phyloP scores from a whole-genome alignment of 2,797 vertebrate genomes.

The Mus spretus region DNA sequence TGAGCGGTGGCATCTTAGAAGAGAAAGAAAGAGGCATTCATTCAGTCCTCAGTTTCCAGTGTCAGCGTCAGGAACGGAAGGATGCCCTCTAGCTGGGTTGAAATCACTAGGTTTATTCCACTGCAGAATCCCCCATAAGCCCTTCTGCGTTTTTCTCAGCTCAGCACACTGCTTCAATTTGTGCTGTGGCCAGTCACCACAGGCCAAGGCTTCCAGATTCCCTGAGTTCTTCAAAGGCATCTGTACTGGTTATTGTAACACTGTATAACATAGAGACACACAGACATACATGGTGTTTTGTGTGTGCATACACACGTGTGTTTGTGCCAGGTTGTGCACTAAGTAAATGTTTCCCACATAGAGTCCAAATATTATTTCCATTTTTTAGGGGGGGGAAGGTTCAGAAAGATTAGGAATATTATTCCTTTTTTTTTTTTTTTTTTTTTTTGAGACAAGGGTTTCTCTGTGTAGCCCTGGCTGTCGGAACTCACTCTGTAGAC shows the following conservation, averaged over 20 bases:
- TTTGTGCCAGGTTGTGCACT: neutral
- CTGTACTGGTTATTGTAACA: constrained; percentile 12
- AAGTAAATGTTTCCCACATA: neutral
- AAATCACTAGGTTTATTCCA: constrained; percentile 42
- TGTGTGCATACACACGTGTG: neutral
- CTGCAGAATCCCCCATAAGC: constrained; percentile 18
- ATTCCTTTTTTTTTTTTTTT: neutral
- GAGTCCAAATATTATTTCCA: neutral
- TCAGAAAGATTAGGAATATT: constrained; percentile 55
- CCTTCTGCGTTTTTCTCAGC: neutral
- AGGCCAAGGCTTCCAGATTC: constrained; percentile 24
- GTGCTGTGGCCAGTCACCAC: constrained; percentile 9
- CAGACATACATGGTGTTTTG: neutral
- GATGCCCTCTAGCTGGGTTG: neutral
- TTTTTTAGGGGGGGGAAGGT: constrained; percentile 56
- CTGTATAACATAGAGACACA: neutral
- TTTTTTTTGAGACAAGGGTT: too few species aligned
- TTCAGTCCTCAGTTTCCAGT: neutral
- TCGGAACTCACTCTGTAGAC: too few species aligned
- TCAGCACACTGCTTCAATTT: constrained; percentile 49
- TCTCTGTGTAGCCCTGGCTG: too few species aligned
- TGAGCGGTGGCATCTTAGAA: neutral
- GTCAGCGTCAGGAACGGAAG: neutral
- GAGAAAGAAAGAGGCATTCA: neutral
- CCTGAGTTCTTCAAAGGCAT: constrained; percentile 30